These are phyloP conservation scores for Stenodema calcarata DNA, from an alignment of 2,888 invertebrate genomes.

Conservation along the genomic window DNA sequence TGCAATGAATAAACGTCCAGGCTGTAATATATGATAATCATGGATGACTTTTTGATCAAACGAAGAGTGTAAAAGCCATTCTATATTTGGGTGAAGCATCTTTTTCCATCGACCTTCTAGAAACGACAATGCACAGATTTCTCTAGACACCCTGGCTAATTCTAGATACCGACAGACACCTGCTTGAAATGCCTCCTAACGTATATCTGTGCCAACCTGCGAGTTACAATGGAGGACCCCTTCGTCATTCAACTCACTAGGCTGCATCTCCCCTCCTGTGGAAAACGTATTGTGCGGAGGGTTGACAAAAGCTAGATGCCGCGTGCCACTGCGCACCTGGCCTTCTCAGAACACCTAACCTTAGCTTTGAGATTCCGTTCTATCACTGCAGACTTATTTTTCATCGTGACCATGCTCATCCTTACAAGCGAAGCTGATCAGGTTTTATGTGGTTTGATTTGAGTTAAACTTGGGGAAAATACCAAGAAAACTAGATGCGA, in stretches of 20 bases:
- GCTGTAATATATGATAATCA: too few relatives aligned
- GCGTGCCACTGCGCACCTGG: slow-evolving; percentile 46
- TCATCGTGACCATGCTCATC: too few relatives aligned
- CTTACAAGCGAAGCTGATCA: too few relatives aligned
- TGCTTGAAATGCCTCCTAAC: slow-evolving; percentile 45
- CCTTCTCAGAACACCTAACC: slow-evolving; percentile 26
- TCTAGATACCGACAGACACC: slow-evolving; percentile 41
- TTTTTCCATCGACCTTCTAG: background rate
- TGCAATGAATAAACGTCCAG: too few relatives aligned
- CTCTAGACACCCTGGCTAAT: background rate
- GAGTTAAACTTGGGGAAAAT: too few relatives aligned
- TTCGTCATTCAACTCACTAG: background rate
- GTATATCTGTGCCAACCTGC: slow-evolving; percentile 46
- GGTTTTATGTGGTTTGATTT: too few relatives aligned
- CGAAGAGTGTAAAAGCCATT: too few relatives aligned
- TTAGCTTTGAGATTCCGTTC: background rate
- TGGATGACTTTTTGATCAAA: too few relatives aligned
- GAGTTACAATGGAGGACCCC: slow-evolving; percentile 31
- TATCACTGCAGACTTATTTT: background rate
- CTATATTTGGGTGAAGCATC: background rate
- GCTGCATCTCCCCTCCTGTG: slow-evolving; percentile 12
- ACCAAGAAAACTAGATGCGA: too few relatives aligned
- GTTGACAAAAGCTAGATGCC: slow-evolving; percentile 42
- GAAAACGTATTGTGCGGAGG: slow-evolving; percentile 31
- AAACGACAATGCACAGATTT: background rate